Conservation (phyloP, 2,113 vertebrate species). For the Isurus oxyrinchus region DNA sequence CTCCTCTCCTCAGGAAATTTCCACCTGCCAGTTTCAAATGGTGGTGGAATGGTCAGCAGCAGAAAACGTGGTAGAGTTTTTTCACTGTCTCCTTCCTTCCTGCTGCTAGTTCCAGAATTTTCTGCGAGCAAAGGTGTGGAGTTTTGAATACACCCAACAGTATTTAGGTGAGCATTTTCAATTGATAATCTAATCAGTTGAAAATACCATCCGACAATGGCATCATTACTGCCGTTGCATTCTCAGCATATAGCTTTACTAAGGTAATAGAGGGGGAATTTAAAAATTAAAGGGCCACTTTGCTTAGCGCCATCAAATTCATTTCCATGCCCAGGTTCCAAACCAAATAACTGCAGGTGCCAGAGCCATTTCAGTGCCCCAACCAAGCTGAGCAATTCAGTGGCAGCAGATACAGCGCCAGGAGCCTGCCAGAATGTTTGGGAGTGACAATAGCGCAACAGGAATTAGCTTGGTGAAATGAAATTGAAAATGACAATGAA, state of each 20-base stretch:
- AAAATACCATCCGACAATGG: not conserved
- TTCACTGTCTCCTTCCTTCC: not conserved
- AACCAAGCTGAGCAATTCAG: not conserved
- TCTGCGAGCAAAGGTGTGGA: not conserved
- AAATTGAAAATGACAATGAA: not conserved
- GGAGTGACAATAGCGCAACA: not conserved
- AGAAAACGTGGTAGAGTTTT: not conserved
- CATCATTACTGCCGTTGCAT: not conserved
- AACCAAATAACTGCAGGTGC: not conserved
- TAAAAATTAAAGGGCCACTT: not conserved
- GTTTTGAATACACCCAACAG: not conserved
- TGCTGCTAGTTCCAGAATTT: not conserved
- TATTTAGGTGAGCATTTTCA: not conserved
- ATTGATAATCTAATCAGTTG: not conserved
- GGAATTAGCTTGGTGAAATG: not conserved
- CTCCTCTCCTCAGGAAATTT: not conserved
- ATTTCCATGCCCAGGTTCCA: not conserved
- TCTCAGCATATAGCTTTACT: not conserved
- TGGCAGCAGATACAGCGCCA: not conserved
- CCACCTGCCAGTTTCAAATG: not conserved
- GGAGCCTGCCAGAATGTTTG: not conserved
- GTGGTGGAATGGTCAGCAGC: not conserved
- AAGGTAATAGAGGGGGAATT: not conserved
- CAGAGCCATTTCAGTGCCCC: not conserved
- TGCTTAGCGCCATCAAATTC: not conserved